phyloP scores from a whole-genome alignment of 2,888 invertebrate genomes.

The Eupithecia insigniata region DNA sequence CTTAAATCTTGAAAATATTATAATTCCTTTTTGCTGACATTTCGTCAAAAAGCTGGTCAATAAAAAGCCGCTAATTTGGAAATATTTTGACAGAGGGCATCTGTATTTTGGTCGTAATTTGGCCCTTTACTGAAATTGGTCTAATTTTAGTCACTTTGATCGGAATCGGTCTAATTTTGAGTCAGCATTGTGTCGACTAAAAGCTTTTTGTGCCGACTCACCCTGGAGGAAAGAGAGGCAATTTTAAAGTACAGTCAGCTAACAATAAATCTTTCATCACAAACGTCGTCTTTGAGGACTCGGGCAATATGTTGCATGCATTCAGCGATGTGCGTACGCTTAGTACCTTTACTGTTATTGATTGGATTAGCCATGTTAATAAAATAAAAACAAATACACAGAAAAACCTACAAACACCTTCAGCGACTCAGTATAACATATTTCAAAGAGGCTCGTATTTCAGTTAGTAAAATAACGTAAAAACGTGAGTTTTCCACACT shows the following conservation, averaged over 20 bases:
- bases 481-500: neutral
- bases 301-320: neutral
- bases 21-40: neutral
- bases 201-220: conserved; percentile 63
- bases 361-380: too few species aligned
- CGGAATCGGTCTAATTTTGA: conserved; percentile 61
- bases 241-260: conserved; percentile 59
- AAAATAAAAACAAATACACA: neutral
- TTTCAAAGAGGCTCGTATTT: neutral
- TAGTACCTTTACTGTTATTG: neutral
- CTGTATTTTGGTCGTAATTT: conserved; percentile 49
- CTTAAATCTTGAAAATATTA: too few species aligned
- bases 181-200: conserved; percentile 57
- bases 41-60: neutral
- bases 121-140: conserved; percentile 55
- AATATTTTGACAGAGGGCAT: conserved; percentile 9
- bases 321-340: neutral
- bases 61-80: conserved; percentile 14
- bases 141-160: conserved; percentile 55
- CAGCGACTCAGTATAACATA: neutral
- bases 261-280: neutral
- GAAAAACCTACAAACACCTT: neutral
- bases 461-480: neutral
- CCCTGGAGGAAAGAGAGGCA: conserved; percentile 57
- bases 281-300: neutral